Evolutionary conservation across 2,888 invertebrate genomes (phyloP), one percentile per base, ranked within the genome.

Genomic region (Acrobasis repandana): DNA sequence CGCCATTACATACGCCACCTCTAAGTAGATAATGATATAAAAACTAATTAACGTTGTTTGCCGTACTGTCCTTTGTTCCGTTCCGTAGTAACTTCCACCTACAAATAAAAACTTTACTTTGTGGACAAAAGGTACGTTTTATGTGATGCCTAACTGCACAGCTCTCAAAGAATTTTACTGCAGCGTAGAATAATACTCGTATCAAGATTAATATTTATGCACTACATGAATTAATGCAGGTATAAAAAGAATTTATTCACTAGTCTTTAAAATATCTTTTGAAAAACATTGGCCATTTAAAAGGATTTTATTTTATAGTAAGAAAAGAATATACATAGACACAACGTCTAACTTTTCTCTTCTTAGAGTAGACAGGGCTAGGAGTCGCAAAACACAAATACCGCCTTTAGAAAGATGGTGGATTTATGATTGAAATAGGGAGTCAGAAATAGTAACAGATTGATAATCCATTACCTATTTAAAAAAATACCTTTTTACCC

Each of bases 21-120:
- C 47, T 48, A 48, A 47, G 57, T 33, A 57, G 47, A 57, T 57
- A 57, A 57, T 48, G 48, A 47, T 57, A 47, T 57, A 57, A 57
- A 57, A 57, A 57, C 48, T 57, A 57, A 57, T 57, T 57, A 57
- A 48, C 47, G 47, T 47, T 57, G 47, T 57, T 57, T 48, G 57
- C 48, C 16, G 47, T 34, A 48, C 38, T 16, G 57, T 48, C 48
- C 57, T 57, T 57, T 57, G 57, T 57, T 48, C 48, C 14, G 15
- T 15, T 57, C 47, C 47, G 33, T 34, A 57, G 57, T 34, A 57
- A 48, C 47, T n/a, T 38, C 16, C 8, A 38, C 36, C 20, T 20
- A 54, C 38, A 54, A 54, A 54, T 54, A 20, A 54, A 54, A 54
- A 54, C 38, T 54, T 52, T 52, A 52, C 52, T 52, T 38, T 38